Percentiles rank a stretch among this genome's conserved stretches.
These are phyloP conservation scores for Tolypeutes matacus DNA, from an alignment of 2,797 vertebrate genomes.

Conservation along the genomic window DNA sequence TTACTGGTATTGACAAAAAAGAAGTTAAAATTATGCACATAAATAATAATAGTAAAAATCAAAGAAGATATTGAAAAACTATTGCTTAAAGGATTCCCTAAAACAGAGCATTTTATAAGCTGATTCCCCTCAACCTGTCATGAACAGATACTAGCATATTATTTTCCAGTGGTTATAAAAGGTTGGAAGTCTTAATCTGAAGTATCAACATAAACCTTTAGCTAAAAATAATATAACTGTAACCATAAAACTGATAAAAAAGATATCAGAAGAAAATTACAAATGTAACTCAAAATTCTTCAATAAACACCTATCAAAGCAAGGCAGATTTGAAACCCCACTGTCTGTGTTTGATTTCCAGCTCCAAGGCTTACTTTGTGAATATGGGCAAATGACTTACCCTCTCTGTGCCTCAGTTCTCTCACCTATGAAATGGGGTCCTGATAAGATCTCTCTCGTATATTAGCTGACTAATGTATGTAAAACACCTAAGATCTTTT, in stretches of 20 bases:
- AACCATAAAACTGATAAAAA: background rate
- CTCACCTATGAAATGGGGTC: background rate
- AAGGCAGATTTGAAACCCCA: background rate
- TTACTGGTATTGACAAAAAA: background rate
- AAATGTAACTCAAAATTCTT: background rate
- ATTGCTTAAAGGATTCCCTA: background rate
- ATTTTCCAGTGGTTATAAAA: background rate
- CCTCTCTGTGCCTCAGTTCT: rapidly evolving
- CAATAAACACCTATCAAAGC: background rate
- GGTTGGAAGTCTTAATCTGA: background rate
- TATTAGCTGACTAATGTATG: background rate
- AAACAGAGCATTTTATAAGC: background rate
- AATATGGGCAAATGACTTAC: background rate
- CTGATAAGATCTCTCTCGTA: background rate
- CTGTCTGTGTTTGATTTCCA: background rate
- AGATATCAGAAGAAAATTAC: background rate
- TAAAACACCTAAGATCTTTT: background rate
- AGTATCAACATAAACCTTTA: background rate
- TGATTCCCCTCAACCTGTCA: background rate
- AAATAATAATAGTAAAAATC: background rate
- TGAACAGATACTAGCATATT: background rate
- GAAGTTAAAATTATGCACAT: background rate
- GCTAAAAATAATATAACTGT: too few relatives aligned
- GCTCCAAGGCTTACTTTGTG: background rate
- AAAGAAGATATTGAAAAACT: background rate